Evolutionary conservation across 2,797 vertebrate genomes (phyloP).

Genomic region (Avahi laniger): DNA sequence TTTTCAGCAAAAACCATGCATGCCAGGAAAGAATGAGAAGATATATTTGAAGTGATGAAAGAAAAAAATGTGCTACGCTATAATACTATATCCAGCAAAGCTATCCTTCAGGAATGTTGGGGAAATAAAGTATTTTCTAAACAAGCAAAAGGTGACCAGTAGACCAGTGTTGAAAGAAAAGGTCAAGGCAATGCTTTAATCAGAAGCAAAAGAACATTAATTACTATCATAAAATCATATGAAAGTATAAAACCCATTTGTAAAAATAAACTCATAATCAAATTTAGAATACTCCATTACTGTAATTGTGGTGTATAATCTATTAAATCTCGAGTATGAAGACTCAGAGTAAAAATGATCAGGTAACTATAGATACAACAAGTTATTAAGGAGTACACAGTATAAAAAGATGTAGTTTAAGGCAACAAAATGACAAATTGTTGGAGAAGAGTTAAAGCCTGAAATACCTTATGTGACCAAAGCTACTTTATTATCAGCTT

Average conservation of each 20-base stretch:
- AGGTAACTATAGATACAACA: background rate
- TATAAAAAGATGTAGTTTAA: background rate
- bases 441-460: background rate
- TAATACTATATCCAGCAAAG: background rate
- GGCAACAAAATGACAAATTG: background rate
- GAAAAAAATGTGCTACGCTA: background rate
- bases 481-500: background rate
- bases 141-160: background rate
- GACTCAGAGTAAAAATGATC: background rate
- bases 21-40: background rate
- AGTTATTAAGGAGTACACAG: background rate
- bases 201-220: background rate
- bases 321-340: background rate
- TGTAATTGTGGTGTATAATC: background rate
- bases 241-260: background rate
- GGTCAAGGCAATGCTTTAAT: background rate
- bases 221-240: background rate
- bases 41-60: background rate
- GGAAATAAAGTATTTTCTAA: background rate
- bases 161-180: background rate
- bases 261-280: background rate
- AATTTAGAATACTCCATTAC: background rate
- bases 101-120: background rate
- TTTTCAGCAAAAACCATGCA: background rate
- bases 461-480: background rate